Conservation (phyloP, 2,113 vertebrate genomes). For the Eulemur rufifrons region DNA sequence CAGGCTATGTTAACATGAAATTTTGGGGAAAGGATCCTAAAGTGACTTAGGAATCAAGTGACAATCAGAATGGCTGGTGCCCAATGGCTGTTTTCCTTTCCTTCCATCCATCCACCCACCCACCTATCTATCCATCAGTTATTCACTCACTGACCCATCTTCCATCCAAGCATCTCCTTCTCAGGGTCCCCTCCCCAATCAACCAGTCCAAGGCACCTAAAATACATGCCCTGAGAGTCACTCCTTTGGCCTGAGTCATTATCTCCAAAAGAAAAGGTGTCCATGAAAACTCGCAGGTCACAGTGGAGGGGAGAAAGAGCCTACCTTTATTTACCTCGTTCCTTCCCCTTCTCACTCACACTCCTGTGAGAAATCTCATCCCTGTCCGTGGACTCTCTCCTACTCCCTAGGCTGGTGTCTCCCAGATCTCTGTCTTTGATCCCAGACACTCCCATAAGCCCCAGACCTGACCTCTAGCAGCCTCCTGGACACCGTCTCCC, state of each 20-base stretch:
- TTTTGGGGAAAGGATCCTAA: not conserved
- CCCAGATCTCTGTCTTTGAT: not conserved
- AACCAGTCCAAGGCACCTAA: not conserved
- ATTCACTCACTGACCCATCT: not conserved
- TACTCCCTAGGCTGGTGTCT: not conserved
- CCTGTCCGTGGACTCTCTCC: too few species aligned
- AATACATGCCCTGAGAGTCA: not conserved
- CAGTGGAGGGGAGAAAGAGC: not conserved
- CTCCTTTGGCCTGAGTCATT: not conserved
- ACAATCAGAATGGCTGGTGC: not conserved
- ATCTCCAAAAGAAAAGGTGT: not conserved
- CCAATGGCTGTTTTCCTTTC: not conserved
- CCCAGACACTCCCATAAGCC: not conserved
- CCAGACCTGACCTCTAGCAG: not conserved
- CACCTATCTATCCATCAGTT: not conserved
- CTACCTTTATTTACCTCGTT: not conserved
- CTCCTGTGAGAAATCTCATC: too few species aligned
- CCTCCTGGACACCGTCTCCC: not conserved
- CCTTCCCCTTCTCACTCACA: not conserved
- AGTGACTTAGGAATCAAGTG: not conserved
- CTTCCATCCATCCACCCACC: not conserved
- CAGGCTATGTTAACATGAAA: not conserved
- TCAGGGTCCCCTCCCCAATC: not conserved
- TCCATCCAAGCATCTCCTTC: not conserved
- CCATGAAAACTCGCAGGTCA: not conserved